Percentiles rank a stretch among this genome's conserved stretches.
These are phyloP conservation scores for Campopleginae sp. DNA, from an alignment of 2,888 invertebrate species.

Conservation along the genomic window DNA sequence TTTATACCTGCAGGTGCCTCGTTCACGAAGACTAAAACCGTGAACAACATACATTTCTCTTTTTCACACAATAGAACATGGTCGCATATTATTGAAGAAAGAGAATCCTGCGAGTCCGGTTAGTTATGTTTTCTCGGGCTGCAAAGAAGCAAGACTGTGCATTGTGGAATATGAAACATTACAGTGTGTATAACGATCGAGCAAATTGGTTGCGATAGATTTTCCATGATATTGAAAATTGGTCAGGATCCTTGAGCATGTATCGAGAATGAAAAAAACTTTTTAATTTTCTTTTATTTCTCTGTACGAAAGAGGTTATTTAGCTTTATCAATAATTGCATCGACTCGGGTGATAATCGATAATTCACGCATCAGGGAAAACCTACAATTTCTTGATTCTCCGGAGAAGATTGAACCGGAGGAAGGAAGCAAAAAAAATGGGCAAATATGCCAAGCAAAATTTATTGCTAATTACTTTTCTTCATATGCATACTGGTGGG, in stretches of 20 bases:
- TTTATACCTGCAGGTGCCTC: constrained; percentile 69
- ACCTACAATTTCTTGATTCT: constrained; percentile 54
- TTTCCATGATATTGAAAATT: constrained; percentile 7
- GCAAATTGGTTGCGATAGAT: constrained; percentile 9
- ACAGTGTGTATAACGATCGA: constrained; percentile 3
- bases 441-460: constrained; percentile 63
- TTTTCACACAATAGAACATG: constrained; percentile 51
- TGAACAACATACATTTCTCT: constrained; percentile 59
- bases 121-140: constrained; percentile 12
- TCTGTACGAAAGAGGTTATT: constrained; percentile 18
- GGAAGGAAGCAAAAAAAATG: neutral
- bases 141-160: constrained; percentile 9
- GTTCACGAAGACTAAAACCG: constrained; percentile 54
- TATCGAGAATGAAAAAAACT: neutral
- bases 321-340: constrained; percentile 56
- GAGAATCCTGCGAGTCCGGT: constrained; percentile 28
- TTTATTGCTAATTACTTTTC: constrained; percentile 71
- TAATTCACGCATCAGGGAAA: constrained; percentile 47
- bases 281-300: neutral
- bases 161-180: constrained; percentile 15
- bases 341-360: constrained; percentile 54
- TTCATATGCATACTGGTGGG: constrained; percentile 17
- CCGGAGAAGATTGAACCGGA: constrained; percentile 44
- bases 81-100: constrained; percentile 42
- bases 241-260: neutral